phyloP scores from a whole-genome alignment of 2,113 vertebrate species.

The Pelobates fuscus region DNA sequence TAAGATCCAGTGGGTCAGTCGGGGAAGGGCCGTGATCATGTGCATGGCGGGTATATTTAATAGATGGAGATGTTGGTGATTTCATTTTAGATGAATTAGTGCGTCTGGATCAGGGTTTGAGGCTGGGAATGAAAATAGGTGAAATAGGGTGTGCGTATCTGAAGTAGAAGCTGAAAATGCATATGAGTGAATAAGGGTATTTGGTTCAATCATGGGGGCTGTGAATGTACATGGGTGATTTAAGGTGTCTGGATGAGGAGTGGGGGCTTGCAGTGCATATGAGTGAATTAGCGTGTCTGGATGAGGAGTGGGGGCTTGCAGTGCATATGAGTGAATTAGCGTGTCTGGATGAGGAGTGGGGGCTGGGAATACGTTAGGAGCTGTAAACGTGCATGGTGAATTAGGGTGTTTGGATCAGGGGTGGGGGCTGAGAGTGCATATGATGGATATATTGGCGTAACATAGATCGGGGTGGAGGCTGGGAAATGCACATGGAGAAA shows the following conservation, averaged over 20 bases:
- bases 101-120: neutral
- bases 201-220: neutral
- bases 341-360: neutral
- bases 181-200: neutral
- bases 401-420: too few species aligned
- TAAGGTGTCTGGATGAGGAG: neutral
- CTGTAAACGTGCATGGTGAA: neutral
- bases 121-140: too few species aligned
- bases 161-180: neutral
- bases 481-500: neutral
- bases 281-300: neutral
- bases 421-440: too few species aligned
- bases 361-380: neutral
- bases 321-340: neutral
- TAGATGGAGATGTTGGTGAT: too few species aligned
- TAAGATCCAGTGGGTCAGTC: too few species aligned
- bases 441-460: neutral
- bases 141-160: neutral
- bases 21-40: too few species aligned
- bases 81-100: too few species aligned
- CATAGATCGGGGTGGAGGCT: neutral
- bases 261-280: neutral
- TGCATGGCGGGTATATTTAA: too few species aligned
- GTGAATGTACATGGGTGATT: neutral
- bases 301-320: neutral